Evolutionary conservation across 2,888 invertebrate genomes (phyloP).

Genomic region (Chirona hameri): DNA sequence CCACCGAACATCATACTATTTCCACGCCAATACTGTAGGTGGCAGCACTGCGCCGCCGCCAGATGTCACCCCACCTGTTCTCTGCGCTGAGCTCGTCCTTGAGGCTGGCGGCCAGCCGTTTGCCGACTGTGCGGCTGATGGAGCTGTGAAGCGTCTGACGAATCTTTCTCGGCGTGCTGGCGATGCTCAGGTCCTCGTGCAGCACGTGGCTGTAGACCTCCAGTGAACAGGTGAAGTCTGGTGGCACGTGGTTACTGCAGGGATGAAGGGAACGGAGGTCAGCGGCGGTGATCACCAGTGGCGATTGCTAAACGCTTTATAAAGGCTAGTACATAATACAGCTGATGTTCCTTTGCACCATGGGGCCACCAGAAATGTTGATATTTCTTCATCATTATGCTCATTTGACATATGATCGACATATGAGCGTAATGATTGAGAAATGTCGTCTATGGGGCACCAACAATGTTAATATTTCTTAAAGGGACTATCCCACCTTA

Average conservation of each 20-base stretch:
- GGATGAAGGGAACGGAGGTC: neutral
- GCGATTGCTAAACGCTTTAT: too few relatives aligned
- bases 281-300: too few relatives aligned
- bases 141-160: constrained; percentile 61
- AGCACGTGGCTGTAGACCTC: constrained; percentile 62
- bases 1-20: neutral
- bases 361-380: too few relatives aligned
- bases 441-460: too few relatives aligned
- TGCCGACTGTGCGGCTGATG: constrained; percentile 59
- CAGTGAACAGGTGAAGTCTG: constrained; percentile 58
- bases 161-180: constrained; percentile 60
- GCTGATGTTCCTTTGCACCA: too few relatives aligned
- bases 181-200: constrained; percentile 59
- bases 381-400: too few relatives aligned
- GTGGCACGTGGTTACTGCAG: constrained; percentile 56
- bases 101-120: constrained; percentile 57
- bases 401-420: too few relatives aligned
- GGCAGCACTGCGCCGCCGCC: neutral
- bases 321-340: too few relatives aligned
- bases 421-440: too few relatives aligned
- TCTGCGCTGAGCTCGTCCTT: constrained; percentile 54
- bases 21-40: neutral
- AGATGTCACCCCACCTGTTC: constrained; percentile 40
- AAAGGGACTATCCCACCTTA: too few relatives aligned
- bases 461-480: too few relatives aligned